Conservation (phyloP, 2,113 vertebrate genomes). For the Sceloporus tristichus region DNA sequence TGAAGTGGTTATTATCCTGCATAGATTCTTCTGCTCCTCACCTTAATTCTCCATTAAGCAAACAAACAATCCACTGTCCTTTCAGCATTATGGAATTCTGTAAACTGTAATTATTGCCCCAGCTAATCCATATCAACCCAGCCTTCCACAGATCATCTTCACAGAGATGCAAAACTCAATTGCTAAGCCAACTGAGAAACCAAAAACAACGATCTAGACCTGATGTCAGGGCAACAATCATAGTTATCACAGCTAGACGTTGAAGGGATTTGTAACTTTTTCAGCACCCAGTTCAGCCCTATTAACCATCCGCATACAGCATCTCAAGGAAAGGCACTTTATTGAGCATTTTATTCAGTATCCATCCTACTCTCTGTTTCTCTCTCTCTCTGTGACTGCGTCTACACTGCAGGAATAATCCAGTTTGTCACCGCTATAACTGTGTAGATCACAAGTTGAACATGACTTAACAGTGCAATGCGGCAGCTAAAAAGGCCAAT, state of each 20-base stretch:
- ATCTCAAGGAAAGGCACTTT: neutral
- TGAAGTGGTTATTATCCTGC: neutral
- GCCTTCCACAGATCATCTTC: slow-evolving; percentile 48
- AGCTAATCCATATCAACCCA: slow-evolving; percentile 57
- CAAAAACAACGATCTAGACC: slow-evolving; percentile 45
- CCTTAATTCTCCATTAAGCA: slow-evolving; percentile 12
- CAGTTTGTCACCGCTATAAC: too few relatives aligned
- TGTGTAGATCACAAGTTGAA: too few relatives aligned
- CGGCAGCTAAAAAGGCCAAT: too few relatives aligned
- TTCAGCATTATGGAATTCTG: slow-evolving; percentile 46
- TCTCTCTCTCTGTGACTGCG: too few relatives aligned
- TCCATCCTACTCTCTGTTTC: neutral
- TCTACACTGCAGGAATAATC: too few relatives aligned
- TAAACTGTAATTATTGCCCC: slow-evolving; percentile 46
- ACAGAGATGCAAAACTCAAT: slow-evolving; percentile 63
- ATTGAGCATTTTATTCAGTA: neutral
- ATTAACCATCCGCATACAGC: neutral
- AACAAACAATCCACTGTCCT: neutral
- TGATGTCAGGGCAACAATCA: slow-evolving; percentile 33
- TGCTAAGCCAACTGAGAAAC: slow-evolving; percentile 39
- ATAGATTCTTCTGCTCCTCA: neutral
- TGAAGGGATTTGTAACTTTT: neutral
- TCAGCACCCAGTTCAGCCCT: neutral
- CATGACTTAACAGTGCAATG: too few relatives aligned
- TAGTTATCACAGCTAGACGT: neutral